These are phyloP conservation scores for Pseudoatta argentina DNA, from an alignment of 1,140 invertebrate species.

Conservation along the genomic window DNA sequence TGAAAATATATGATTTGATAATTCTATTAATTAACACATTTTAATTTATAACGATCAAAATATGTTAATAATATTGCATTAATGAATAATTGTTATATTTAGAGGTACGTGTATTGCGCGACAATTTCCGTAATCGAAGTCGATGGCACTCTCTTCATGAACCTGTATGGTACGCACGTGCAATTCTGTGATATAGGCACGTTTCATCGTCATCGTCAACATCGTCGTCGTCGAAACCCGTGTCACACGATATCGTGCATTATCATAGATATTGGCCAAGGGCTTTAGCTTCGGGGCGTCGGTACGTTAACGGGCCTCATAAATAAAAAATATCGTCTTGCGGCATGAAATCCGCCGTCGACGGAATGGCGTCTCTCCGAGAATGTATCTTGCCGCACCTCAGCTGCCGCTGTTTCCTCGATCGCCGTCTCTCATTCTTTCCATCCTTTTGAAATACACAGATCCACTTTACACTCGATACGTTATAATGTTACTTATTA, in stretches of 20 bases:
- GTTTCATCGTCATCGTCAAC: constrained; percentile 31
- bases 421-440: constrained; percentile 29
- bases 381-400: not conserved
- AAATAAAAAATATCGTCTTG: constrained; percentile 69
- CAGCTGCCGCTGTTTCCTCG: not conserved
- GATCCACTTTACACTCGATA: constrained; percentile 43
- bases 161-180: constrained; percentile 8
- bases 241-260: constrained; percentile 60
- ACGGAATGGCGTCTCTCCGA: not conserved
- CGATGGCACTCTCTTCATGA: not conserved
- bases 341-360: constrained; percentile 40
- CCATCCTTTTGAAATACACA: constrained; percentile 37
- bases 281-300: constrained; percentile 50
- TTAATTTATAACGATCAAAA: no score
- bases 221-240: not conserved
- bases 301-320: constrained; percentile 63
- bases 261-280: constrained; percentile 73
- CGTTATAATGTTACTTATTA: constrained; percentile 11
- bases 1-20: no score
- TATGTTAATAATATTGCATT: not conserved
- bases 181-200: constrained; percentile 26
- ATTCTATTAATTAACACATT: no score
- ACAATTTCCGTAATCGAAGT: constrained; percentile 9
- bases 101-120: not conserved
- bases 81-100: not conserved